phyloP scores from a whole-genome alignment of 1,140 invertebrate genomes.

The Meloidogyne exigua region DNA sequence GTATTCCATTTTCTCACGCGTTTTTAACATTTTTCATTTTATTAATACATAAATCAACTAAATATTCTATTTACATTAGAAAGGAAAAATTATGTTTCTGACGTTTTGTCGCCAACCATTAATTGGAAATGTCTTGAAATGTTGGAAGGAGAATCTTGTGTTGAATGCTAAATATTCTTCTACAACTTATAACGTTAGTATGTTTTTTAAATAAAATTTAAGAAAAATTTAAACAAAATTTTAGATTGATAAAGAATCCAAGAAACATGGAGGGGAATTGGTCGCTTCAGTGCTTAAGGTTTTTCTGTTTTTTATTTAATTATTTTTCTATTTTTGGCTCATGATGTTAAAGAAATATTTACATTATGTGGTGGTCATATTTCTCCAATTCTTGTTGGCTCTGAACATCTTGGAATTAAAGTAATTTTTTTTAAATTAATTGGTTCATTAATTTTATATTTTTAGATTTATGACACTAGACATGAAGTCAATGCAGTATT shows the following conservation, averaged over 20 bases:
- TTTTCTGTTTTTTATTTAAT: conserved; percentile 30
- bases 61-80: no score
- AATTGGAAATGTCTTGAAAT: not conserved
- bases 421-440: conserved; percentile 53
- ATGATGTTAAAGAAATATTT: conserved; percentile 71
- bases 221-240: not conserved
- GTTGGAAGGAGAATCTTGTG: not conserved
- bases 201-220: not conserved
- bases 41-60: not conserved
- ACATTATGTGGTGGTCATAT: conserved; percentile 73
- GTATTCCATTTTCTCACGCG: not conserved
- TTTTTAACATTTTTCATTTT: not conserved
- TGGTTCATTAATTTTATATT: not conserved
- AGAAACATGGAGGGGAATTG: conserved; percentile 70
- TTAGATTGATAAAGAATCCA: conserved; percentile 66
- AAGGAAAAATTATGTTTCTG: not conserved
- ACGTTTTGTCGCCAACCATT: not conserved
- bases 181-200: not conserved
- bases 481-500: conserved; percentile 67
- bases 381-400: conserved; percentile 71
- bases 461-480: conserved; percentile 22
- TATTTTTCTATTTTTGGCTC: conserved; percentile 61
- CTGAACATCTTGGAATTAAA: conserved; percentile 70
- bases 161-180: not conserved
- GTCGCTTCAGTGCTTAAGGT: conserved; percentile 71